A percentile compares a stretch with the other conserved stretches of the same genome.
These are phyloP conservation scores for Salpingus planirostris DNA, from an alignment of 2,888 invertebrate species.

Conservation along the genomic window DNA sequence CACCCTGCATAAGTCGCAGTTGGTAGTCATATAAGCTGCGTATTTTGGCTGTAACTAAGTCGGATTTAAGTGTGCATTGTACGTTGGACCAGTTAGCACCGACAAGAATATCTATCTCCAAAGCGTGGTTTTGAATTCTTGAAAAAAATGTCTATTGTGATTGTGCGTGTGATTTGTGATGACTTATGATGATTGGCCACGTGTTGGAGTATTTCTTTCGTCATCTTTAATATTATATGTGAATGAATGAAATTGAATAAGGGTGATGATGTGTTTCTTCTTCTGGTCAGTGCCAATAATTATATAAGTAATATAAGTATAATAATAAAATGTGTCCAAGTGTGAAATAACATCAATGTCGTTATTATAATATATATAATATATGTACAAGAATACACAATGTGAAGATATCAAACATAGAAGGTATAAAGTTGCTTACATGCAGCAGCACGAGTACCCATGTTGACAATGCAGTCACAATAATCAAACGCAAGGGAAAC, in stretches of 20 bases:
- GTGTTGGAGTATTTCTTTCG: too few relatives aligned
- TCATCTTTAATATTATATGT: too few relatives aligned
- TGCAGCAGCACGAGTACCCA: slow-evolving; percentile 90
- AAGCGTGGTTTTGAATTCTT: slow-evolving; percentile 9
- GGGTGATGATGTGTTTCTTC: too few relatives aligned
- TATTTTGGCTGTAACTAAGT: slow-evolving; percentile 94
- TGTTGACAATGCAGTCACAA: slow-evolving; percentile 54
- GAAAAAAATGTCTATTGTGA: too few relatives aligned
- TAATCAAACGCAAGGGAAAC: slow-evolving; percentile 46
- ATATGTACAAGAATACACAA: slow-evolving; percentile 16
- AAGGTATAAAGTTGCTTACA: slow-evolving; percentile 57
- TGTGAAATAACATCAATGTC: too few relatives aligned
- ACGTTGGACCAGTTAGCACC: slow-evolving; percentile 4
- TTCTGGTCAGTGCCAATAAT: too few relatives aligned
- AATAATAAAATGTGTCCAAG: too few relatives aligned
- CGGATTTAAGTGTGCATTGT: background rate
- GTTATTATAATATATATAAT: background rate
- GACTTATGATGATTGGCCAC: too few relatives aligned
- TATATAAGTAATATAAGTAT: too few relatives aligned
- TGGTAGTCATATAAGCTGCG: slow-evolving; percentile 95
- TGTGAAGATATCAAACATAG: slow-evolving; percentile 25
- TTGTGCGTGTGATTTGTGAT: too few relatives aligned
- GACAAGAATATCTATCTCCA: slow-evolving; percentile 7
- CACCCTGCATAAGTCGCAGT: slow-evolving; percentile 81
- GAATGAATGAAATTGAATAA: too few relatives aligned